A percentile compares a stretch with the other conserved stretches of the same genome.
Conservation (phyloP, 30 jellyfish, hydroid and myxozoan species). For the Turritopsis rubra region DNA sequence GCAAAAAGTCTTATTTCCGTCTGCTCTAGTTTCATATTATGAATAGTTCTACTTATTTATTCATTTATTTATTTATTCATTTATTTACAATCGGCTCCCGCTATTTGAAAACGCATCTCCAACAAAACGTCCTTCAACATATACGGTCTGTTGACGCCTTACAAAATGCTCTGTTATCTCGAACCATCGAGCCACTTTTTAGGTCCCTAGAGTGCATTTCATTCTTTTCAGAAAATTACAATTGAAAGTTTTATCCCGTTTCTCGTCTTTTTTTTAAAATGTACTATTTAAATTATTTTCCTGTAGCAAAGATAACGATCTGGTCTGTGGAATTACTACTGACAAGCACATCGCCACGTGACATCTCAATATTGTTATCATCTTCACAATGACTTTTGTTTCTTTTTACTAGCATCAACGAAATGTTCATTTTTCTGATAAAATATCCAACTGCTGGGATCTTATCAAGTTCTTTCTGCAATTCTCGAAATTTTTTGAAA, state of each 20-base stretch:
- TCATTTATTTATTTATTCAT: neutral
- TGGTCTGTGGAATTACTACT: neutral
- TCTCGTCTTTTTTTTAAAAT: no score
- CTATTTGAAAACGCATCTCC: no score
- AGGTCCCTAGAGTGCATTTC: no score
- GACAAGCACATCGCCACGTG: neutral
- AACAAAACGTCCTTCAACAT: no score
- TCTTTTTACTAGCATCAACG: no score
- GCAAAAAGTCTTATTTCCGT: no score
- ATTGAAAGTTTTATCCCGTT: neutral
- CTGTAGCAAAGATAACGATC: neutral
- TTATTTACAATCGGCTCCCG: no score
- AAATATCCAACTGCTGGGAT: neutral
- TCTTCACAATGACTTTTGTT: neutral
- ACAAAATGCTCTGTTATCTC: no score
- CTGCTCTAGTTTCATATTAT: no score
- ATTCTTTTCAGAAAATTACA: no score
- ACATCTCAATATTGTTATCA: neutral
- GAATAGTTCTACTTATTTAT: neutral
- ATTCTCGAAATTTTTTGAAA: constrained; percentile 15
- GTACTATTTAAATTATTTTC: neutral
- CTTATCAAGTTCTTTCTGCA: neutral
- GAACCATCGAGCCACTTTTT: no score
- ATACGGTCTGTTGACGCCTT: no score
- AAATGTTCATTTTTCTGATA: neutral